These are phyloP conservation scores for Glaucopsyche alexis DNA, from an alignment of 2,888 invertebrate species.

Conservation along the genomic window DNA sequence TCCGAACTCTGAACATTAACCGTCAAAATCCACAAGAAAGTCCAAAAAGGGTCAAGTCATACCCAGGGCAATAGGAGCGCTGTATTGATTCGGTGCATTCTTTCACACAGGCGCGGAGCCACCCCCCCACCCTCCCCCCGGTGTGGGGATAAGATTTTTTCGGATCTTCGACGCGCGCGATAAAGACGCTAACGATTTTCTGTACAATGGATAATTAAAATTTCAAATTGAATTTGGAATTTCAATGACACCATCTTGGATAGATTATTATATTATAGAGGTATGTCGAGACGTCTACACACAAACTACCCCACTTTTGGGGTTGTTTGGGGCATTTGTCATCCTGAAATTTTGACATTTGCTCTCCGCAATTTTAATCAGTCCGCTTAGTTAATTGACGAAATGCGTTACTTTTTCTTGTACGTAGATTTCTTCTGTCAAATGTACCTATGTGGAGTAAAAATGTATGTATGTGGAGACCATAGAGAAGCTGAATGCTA, in stretches of 20 bases:
- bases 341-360: no score
- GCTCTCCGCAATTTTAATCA: no score
- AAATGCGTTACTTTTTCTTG: no score
- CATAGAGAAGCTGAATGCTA: no score
- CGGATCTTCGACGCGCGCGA: conserved; percentile 47
- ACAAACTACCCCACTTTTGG: no score
- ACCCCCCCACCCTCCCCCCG: conserved; percentile 45
- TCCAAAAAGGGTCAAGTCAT: conserved; percentile 55
- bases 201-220: conserved; percentile 26
- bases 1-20: no score
- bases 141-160: conserved; percentile 64
- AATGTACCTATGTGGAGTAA: no score
- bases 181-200: conserved; percentile 37
- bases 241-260: background rate
- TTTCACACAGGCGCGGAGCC: conserved; percentile 75
- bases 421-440: no score
- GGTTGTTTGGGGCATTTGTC: no score
- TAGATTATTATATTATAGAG: background rate
- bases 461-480: no score
- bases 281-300: no score
- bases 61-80: conserved; percentile 72
- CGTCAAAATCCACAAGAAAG: conserved; percentile 27
- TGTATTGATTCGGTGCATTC: conserved; percentile 79
- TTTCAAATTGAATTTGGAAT: conserved; percentile 18
- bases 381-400: no score